Conservation (phyloP, 1,140 invertebrate species). For the Acromyrmex heyeri region DNA sequence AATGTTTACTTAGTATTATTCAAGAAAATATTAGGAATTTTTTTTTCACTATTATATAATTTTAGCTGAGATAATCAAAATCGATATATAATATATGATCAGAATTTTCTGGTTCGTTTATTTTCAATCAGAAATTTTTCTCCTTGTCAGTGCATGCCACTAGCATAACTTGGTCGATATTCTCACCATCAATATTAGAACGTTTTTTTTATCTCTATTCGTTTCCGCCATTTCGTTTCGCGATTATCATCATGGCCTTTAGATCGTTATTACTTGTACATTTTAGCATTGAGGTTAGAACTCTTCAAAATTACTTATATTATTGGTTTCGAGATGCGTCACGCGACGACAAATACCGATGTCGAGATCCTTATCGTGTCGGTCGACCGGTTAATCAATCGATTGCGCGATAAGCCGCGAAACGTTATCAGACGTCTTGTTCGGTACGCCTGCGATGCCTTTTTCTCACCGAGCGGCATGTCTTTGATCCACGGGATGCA, state of each 20-base stretch:
- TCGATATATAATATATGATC: too few species aligned
- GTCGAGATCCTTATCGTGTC: slow-evolving; percentile 33
- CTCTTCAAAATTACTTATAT: background rate
- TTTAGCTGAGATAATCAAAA: too few species aligned
- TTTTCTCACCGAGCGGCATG: slow-evolving; percentile 15
- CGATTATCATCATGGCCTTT: background rate
- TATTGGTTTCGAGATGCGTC: slow-evolving; percentile 9
- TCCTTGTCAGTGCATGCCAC: too few species aligned
- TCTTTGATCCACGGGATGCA: slow-evolving; percentile 31
- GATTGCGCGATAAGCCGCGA: slow-evolving; percentile 42
- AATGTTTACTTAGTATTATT: too few species aligned
- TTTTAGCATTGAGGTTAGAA: background rate
- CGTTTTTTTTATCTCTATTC: background rate
- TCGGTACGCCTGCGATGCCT: background rate
- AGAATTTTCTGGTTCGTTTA: too few species aligned
- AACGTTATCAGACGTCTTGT: slow-evolving; percentile 37
- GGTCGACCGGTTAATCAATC: slow-evolving; percentile 39
- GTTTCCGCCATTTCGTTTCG: background rate
- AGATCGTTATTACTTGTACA: background rate
- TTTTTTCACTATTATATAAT: too few species aligned
- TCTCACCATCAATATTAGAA: background rate
- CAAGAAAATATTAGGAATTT: too few species aligned
- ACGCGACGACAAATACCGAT: slow-evolving; percentile 3
- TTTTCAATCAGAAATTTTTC: too few species aligned
- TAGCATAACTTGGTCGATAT: too few species aligned